Conservation (phyloP, 2,888 invertebrate species). For the Odontomyia ornata region DNA sequence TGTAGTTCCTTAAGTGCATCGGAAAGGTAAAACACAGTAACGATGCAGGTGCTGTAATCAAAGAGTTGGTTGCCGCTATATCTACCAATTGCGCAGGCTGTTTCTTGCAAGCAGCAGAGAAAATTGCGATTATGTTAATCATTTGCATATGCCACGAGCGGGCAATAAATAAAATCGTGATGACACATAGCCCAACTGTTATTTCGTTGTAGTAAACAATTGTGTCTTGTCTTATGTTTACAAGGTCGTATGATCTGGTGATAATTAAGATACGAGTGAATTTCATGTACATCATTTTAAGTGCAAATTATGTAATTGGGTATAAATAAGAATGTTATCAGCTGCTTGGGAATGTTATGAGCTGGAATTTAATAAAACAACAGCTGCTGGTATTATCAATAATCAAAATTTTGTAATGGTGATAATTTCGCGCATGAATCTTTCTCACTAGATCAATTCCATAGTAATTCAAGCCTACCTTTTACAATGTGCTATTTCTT, state of each 20-base stretch:
- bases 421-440: too few relatives aligned
- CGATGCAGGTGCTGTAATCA: conserved; percentile 24
- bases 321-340: too few relatives aligned
- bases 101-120: conserved; percentile 28
- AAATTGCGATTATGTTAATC: conserved; percentile 34
- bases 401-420: too few relatives aligned
- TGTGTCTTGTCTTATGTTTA: conserved; percentile 20
- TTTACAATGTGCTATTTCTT: too few relatives aligned
- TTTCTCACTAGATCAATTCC: too few relatives aligned
- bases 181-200: conserved; percentile 22
- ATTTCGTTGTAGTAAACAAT: conserved; percentile 5
- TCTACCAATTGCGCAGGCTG: background rate
- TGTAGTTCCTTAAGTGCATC: too few relatives aligned
- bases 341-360: too few relatives aligned
- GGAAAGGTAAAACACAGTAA: too few relatives aligned
- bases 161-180: conserved; percentile 23
- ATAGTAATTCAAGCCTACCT: too few relatives aligned
- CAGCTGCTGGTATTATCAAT: too few relatives aligned
- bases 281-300: background rate
- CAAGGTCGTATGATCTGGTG: conserved; percentile 17
- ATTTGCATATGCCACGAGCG: conserved; percentile 38
- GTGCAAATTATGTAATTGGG: conserved; percentile 28
- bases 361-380: too few relatives aligned
- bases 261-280: background rate
- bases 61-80: too few relatives aligned